These are phyloP conservation scores for Escarpia spicata DNA, from an alignment of 2,888 invertebrate species.

Conservation along the genomic window DNA sequence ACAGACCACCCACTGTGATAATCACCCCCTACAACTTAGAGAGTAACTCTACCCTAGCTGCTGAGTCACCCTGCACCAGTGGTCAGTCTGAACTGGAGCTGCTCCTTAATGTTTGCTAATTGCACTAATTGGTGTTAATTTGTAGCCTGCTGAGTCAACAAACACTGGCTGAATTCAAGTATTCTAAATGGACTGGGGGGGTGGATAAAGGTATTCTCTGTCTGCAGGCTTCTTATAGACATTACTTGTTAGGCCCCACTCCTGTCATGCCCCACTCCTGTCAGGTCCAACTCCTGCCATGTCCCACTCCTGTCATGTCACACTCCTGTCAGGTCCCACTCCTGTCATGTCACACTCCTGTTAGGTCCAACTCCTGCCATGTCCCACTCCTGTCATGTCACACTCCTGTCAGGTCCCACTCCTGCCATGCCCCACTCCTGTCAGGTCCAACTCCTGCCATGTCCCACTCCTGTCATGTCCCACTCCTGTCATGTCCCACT, in stretches of 20 bases:
- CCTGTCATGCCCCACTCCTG: not conserved
- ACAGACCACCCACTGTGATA: slow-evolving; percentile 13
- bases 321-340: not conserved
- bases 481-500: not conserved
- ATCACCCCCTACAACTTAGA: not conserved
- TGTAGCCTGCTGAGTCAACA: not conserved
- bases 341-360: not conserved
- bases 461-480: not conserved
- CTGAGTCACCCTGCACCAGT: slow-evolving; percentile 4
- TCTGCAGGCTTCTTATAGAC: not conserved
- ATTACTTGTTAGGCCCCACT: not conserved
- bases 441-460: not conserved
- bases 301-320: not conserved
- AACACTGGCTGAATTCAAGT: not conserved
- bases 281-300: not conserved
- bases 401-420: not conserved
- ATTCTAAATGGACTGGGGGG: not conserved
- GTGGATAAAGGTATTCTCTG: not conserved
- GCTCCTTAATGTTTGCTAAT: not conserved
- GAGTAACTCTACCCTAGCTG: not conserved
- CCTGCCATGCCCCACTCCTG: not conserved
- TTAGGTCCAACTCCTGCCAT: not conserved
- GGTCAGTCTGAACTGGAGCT: not conserved
- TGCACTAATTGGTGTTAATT: not conserved
- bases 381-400: not conserved